Percentiles rank a stretch among this genome's conserved stretches.
phyloP scores from a whole-genome alignment of 1,140 invertebrate genomes.

The Bactericera cockerelli region DNA sequence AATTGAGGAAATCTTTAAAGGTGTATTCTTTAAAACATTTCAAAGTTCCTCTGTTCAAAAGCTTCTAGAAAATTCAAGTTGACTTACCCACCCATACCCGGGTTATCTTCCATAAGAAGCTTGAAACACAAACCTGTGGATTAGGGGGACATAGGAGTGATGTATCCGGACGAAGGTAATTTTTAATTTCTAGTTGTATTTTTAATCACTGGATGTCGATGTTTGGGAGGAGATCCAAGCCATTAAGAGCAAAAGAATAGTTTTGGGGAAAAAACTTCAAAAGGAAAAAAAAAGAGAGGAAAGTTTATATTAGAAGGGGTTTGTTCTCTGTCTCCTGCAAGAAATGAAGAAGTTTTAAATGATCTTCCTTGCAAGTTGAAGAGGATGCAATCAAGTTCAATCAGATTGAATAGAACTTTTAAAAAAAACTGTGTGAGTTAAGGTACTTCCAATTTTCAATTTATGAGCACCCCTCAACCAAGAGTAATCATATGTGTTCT shows the following conservation, averaged over 20 bases:
- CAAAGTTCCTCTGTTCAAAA: too few relatives aligned
- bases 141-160: background rate
- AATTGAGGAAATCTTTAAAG: too few relatives aligned
- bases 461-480: constrained; percentile 26
- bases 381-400: constrained; percentile 34
- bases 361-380: constrained; percentile 14
- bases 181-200: background rate
- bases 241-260: constrained; percentile 77
- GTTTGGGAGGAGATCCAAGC: constrained; percentile 69
- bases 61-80: too few relatives aligned
- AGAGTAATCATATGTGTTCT: constrained; percentile 40
- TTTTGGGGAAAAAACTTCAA: constrained; percentile 70
- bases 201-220: constrained; percentile 38
- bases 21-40: too few relatives aligned
- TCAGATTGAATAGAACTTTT: constrained; percentile 48
- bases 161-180: background rate
- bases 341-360: constrained; percentile 29
- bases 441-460: constrained; percentile 57
- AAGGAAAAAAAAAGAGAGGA: constrained; percentile 78
- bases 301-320: constrained; percentile 37
- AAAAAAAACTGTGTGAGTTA: constrained; percentile 59
- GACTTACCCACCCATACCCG: background rate
- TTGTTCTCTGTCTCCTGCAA: background rate
- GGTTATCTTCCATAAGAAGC: background rate
- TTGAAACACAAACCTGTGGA: constrained; percentile 2